Conservation (phyloP, 2,113 vertebrate genomes). For the Oryzias javanicus region DNA sequence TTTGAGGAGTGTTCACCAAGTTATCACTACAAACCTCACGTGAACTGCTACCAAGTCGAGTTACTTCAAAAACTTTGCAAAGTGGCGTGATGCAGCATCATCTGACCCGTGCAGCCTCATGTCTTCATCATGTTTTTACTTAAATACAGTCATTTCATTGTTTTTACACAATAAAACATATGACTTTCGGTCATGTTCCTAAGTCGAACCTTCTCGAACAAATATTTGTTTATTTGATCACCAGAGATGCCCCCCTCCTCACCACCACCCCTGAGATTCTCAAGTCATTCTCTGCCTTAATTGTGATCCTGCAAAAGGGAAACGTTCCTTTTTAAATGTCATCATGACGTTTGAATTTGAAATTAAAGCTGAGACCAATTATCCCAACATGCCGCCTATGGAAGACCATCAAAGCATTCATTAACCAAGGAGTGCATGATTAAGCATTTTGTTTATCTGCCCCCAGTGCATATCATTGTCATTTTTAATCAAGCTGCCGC, state of each 20-base stretch:
- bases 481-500: slow-evolving; percentile 50
- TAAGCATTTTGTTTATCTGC: slow-evolving; percentile 50
- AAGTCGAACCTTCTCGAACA: too few relatives aligned
- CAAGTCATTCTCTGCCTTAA: slow-evolving; percentile 15
- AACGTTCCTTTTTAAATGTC: slow-evolving; percentile 44
- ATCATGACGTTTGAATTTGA: slow-evolving; percentile 53
- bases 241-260: too few relatives aligned
- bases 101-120: too few relatives aligned
- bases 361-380: slow-evolving; percentile 62
- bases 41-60: slow-evolving; percentile 7
- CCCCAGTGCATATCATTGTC: slow-evolving; percentile 52
- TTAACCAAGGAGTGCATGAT: slow-evolving; percentile 52
- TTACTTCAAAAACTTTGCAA: slow-evolving; percentile 13
- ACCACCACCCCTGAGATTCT: too few relatives aligned
- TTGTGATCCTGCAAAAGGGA: slow-evolving; percentile 1
- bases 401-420: slow-evolving; percentile 43
- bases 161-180: too few relatives aligned
- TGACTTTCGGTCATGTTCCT: too few relatives aligned
- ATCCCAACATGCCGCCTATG: slow-evolving; percentile 42
- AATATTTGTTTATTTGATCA: too few relatives aligned
- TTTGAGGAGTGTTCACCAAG: slow-evolving; percentile 47
- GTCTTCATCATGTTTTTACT: too few relatives aligned
- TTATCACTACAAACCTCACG: slow-evolving; percentile 34
- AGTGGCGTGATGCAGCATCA: background rate
- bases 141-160: too few relatives aligned